These are phyloP conservation scores for Illadopsis cleaveri DNA, from an alignment of 2,113 vertebrate genomes.

Conservation along the genomic window DNA sequence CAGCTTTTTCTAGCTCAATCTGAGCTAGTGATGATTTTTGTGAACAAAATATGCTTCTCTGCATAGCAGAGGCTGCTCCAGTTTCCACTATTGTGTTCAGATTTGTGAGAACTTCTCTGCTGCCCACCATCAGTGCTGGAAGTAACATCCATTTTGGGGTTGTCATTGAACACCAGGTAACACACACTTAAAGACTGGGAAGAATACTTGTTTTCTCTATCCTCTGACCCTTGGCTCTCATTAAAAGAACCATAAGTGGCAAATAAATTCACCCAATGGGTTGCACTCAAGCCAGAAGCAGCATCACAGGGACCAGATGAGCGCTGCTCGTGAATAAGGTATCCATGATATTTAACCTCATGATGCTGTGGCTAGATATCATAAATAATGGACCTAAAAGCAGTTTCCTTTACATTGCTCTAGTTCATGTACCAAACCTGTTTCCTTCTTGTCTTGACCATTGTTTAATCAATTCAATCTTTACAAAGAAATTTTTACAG, in stretches of 20 bases:
- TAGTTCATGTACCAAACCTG: background rate
- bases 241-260: background rate
- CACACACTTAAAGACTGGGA: background rate
- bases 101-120: background rate
- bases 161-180: background rate
- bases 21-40: background rate
- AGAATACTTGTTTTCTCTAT: background rate
- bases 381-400: background rate
- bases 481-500: background rate
- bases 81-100: background rate
- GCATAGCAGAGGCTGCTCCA: background rate
- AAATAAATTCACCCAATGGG: background rate
- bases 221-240: background rate
- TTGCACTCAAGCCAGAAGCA: background rate
- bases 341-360: background rate
- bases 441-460: background rate
- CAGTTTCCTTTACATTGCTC: background rate
- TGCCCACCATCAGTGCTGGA: background rate
- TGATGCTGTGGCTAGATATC: background rate
- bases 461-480: background rate
- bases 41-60: background rate
- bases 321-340: background rate
- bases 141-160: background rate
- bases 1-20: background rate
- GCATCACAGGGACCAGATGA: background rate